Conservation (phyloP, 2,888 invertebrate species). For the Vanessa cardui region DNA sequence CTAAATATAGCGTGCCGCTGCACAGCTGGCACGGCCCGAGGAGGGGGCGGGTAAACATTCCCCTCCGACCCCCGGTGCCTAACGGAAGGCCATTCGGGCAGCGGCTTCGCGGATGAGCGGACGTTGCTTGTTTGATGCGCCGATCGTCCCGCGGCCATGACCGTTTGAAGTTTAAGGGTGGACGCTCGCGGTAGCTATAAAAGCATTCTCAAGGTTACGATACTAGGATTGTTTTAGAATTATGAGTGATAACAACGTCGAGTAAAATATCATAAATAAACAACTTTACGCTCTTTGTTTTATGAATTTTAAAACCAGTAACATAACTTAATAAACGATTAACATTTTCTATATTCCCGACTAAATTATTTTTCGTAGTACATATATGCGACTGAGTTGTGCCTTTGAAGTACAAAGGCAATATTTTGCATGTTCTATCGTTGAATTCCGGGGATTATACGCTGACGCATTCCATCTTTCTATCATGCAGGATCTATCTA, state of each 20-base stretch:
- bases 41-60: conserved; percentile 72
- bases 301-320: not conserved
- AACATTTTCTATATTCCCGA: conserved; percentile 6
- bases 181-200: conserved; percentile 63
- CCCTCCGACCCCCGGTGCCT: conserved; percentile 52
- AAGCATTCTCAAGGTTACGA: conserved; percentile 67
- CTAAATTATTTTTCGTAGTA: conserved; percentile 17
- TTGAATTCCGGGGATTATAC: conserved; percentile 18
- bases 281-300: not conserved
- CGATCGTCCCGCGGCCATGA: conserved; percentile 69
- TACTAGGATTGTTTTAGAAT: conserved; percentile 41
- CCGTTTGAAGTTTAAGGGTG: conserved; percentile 64
- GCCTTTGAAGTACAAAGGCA: conserved; percentile 16
- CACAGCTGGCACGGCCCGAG: conserved; percentile 76
- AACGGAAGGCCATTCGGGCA: conserved; percentile 70
- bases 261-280: conserved; percentile 7
- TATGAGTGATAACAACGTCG: conserved; percentile 5
- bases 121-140: conserved; percentile 59
- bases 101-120: conserved; percentile 68
- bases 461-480: conserved; percentile 24
- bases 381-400: conserved; percentile 21
- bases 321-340: conserved; percentile 8
- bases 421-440: conserved; percentile 27
- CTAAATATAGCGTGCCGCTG: conserved; percentile 82
- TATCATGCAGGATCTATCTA: conserved; percentile 16